Base-by-base conservation (phyloP, 1,140 invertebrate genomes). In the Drosophila athabasca region DNA sequence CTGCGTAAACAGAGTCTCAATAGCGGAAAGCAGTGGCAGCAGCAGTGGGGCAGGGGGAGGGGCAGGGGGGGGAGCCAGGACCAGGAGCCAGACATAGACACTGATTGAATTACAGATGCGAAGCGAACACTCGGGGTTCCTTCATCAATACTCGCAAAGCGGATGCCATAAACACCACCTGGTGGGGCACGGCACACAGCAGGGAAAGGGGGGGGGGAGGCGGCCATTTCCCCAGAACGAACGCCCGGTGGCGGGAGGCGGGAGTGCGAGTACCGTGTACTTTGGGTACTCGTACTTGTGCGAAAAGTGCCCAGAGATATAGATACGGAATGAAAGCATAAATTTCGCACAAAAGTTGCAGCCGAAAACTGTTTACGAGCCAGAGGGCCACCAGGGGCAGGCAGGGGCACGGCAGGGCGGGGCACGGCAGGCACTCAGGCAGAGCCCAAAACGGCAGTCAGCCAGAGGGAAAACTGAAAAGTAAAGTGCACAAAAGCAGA, bases 401-500 rank as follows among this genome's bases (percentile, higher is more conserved):
- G 17, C 0, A 0, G 1, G 17, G 17, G 53, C 41, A 41, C 24
- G 13, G 53, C 48, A 35, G 39, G 51, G 54, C 13, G 41, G 19
- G 35, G 35, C 5, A 35, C 43, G 74, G 44, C 60, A 53, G 66
- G 43, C 60, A 62, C 35, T 39, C 35, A 39, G 35, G 35, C 35
- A 39, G 35, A 39, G 35, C 35, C 35, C 35, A 39, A 13, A 39
- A 55, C 60, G 44, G 62, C 54, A 57, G 54, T 52, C 73, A 79
- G 45, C 62, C 35, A 39, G 35, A 13, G 35, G 11, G 79, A 84
- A 90, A 90, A 83, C 76, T 90, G 72, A 90, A 90, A 90, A 90
- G 79, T 90, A 90, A 85, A 90, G 80, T 89, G 88, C 89, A 90
- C 83, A 90, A 89, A 90, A 90, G 88, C 88, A 90, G 89, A 90